Evolutionary conservation across 2,797 vertebrate genomes (phyloP).

Genomic region (Sebastes goodei): DNA sequence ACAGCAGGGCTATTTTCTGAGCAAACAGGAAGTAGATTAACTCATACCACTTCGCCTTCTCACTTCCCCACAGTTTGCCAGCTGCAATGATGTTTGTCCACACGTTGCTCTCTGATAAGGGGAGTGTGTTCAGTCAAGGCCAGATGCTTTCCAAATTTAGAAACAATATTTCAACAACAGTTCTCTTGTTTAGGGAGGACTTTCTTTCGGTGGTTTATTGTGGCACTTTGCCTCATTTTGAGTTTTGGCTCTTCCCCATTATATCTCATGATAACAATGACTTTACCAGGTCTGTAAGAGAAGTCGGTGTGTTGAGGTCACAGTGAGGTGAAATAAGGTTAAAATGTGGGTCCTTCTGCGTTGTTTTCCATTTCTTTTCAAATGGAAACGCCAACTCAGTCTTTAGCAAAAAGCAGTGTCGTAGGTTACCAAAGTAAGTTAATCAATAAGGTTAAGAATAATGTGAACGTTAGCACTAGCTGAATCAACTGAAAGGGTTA

Average conservation of each 20-base stretch:
- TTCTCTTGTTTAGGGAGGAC: neutral
- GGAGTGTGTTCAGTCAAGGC: neutral
- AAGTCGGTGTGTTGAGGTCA: neutral
- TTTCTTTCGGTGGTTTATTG: constrained; percentile 1
- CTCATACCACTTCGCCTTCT: constrained; percentile 37
- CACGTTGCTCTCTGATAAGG: constrained; percentile 46
- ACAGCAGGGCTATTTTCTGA: constrained; percentile 39
- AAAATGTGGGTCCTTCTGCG: too few species aligned
- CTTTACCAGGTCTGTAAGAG: neutral
- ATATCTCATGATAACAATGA: neutral
- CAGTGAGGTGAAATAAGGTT: neutral
- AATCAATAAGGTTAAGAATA: too few species aligned
- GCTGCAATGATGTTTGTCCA: constrained; percentile 58
- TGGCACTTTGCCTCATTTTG: neutral
- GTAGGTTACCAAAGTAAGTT: too few species aligned
- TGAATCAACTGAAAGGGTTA: too few species aligned
- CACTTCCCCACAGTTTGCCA: constrained; percentile 70
- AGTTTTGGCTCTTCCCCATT: constrained; percentile 4
- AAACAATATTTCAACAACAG: constrained; percentile 4
- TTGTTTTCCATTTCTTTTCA: too few species aligned
- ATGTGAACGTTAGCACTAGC: too few species aligned
- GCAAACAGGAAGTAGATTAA: constrained; percentile 74
- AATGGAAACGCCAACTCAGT: too few species aligned
- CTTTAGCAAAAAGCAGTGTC: too few species aligned
- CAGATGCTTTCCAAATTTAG: constrained; percentile 42